Evolutionary conservation across 2,797 vertebrate genomes (phyloP).

Genomic region (Ibycter americanus): DNA sequence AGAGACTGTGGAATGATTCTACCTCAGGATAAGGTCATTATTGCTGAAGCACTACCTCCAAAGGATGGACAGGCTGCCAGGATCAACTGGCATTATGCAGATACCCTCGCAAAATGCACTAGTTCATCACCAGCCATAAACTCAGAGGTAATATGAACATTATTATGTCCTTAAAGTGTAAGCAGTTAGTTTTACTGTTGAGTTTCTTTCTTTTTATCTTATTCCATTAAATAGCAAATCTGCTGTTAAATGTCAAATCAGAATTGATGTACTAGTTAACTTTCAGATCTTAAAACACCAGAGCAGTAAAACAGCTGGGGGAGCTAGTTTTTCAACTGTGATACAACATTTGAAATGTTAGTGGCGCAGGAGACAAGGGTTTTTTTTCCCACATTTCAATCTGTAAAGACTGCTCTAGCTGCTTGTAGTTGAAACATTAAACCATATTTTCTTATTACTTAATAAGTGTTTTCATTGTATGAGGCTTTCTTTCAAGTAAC

Average conservation of each 20-base stretch:
- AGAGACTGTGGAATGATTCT: slow-evolving; percentile 98
- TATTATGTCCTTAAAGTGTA: not conserved
- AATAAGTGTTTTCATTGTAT: not conserved
- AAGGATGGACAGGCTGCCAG: slow-evolving; percentile 92
- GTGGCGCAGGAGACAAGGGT: not conserved
- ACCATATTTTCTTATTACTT: not conserved
- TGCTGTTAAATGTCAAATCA: not conserved
- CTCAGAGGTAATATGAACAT: slow-evolving; percentile 80
- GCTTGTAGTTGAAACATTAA: not conserved
- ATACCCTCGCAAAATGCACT: slow-evolving; percentile 80
- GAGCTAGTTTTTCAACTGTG: not conserved
- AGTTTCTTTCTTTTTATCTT: not conserved
- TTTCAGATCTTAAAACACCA: not conserved
- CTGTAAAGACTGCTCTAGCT: not conserved
- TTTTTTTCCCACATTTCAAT: not conserved
- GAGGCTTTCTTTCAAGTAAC: not conserved
- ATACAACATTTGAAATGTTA: not conserved
- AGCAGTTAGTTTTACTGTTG: not conserved
- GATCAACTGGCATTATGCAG: slow-evolving; percentile 96
- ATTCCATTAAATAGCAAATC: not conserved
- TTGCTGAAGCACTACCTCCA: slow-evolving; percentile 92
- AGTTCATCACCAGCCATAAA: slow-evolving; percentile 76
- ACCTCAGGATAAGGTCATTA: slow-evolving; percentile 92
- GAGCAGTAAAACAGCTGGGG: not conserved
- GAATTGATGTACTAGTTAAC: not conserved